Evolutionary conservation across 2,888 invertebrate genomes (phyloP).

Genomic region (Octodonta nipae): DNA sequence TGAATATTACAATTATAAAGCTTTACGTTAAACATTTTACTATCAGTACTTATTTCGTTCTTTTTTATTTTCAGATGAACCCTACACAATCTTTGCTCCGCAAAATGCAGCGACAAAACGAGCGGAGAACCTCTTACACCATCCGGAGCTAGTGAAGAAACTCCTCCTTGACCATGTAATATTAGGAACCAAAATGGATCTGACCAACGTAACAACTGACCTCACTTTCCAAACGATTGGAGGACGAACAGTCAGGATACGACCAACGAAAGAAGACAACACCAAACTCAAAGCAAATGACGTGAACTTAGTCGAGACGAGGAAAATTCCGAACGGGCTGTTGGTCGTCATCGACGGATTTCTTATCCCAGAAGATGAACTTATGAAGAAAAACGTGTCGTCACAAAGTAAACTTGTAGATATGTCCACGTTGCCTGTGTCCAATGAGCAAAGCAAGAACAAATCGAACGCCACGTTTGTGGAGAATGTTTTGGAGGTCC

Average conservation of each 20-base stretch:
- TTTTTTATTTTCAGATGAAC: slow-evolving; percentile 38
- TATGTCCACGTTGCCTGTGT: slow-evolving; percentile 14
- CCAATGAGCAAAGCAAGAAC: slow-evolving; percentile 23
- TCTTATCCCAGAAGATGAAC: slow-evolving; percentile 28
- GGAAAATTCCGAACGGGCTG: slow-evolving; percentile 35
- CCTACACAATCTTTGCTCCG: slow-evolving; percentile 47
- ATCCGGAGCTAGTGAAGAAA: slow-evolving; percentile 42
- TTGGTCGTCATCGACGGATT: slow-evolving; percentile 19
- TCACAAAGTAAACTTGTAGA: slow-evolving; percentile 16
- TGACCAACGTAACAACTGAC: slow-evolving; percentile 37
- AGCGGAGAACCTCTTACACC: slow-evolving; percentile 28
- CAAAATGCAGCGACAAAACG: slow-evolving; percentile 38
- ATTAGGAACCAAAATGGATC: slow-evolving; percentile 41
- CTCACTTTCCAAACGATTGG: slow-evolving; percentile 38
- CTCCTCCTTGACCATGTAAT: slow-evolving; percentile 47
- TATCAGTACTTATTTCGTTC: too few species aligned
- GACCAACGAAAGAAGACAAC: slow-evolving; percentile 23
- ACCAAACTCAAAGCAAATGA: slow-evolving; percentile 34
- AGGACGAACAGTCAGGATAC: slow-evolving; percentile 33
- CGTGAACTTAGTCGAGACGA: slow-evolving; percentile 33
- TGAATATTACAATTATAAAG: too few species aligned
- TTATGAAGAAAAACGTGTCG: slow-evolving; percentile 16
- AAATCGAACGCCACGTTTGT: slow-evolving; percentile 33
- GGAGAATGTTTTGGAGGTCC: slow-evolving; percentile 39
- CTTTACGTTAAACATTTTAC: too few species aligned